These are phyloP conservation scores for Acrossocheilus wenchowensis DNA, from an alignment of 2,797 vertebrate genomes.

Conservation along the genomic window DNA sequence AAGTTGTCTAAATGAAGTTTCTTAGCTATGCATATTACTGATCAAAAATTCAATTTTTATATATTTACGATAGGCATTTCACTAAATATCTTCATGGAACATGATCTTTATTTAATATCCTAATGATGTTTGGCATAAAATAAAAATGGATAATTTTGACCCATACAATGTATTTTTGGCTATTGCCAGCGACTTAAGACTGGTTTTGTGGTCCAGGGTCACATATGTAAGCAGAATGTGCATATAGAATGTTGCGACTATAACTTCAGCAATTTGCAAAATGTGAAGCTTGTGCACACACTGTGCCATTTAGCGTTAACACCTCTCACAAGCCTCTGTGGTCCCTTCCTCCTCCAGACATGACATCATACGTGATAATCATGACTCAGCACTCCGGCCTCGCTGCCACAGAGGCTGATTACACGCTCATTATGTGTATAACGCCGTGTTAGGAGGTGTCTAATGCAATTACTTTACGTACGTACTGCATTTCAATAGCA, in stretches of 20 bases:
- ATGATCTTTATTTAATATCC: too few species aligned
- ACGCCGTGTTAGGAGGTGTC: constrained; percentile 60
- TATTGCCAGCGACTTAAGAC: too few species aligned
- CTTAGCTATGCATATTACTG: too few species aligned
- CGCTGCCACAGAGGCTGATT: constrained; percentile 51
- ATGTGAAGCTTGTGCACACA: constrained; percentile 5
- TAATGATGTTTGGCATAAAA: too few species aligned
- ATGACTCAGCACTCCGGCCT: constrained; percentile 54
- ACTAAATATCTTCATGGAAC: too few species aligned
- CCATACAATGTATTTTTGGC: too few species aligned
- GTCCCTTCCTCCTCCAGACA: constrained; percentile 45
- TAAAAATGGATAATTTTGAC: too few species aligned
- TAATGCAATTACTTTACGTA: constrained; percentile 61
- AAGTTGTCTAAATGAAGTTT: too few species aligned
- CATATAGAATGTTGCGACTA: background rate
- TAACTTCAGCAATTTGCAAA: background rate
- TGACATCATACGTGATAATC: constrained; percentile 54
- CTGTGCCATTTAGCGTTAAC: constrained; percentile 9
- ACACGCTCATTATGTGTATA: constrained; percentile 62
- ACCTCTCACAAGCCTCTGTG: constrained; percentile 15
- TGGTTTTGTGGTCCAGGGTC: too few species aligned
- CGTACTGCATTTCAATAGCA: constrained; percentile 58
- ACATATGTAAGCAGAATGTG: background rate
- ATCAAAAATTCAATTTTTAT: too few species aligned
- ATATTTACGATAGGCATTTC: too few species aligned